Percentiles rank a stretch among this genome's conserved stretches.
These are phyloP conservation scores for Aphelinus certus DNA, from an alignment of 1,140 invertebrate genomes.

Conservation along the genomic window DNA sequence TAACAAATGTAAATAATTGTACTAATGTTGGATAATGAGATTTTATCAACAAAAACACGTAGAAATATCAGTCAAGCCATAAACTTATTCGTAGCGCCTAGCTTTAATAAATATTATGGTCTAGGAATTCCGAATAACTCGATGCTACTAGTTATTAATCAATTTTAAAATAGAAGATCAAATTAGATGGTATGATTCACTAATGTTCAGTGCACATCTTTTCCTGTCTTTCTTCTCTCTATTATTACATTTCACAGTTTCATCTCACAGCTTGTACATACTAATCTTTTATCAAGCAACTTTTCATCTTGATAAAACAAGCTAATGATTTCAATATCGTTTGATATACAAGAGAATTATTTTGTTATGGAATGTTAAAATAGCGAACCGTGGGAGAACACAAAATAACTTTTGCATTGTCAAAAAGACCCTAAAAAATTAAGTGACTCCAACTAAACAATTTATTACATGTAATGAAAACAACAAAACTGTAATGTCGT, in stretches of 20 bases:
- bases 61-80: constrained; percentile 4
- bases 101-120: constrained; percentile 20
- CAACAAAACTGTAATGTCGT: constrained; percentile 26
- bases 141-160: constrained; percentile 3
- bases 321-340: constrained; percentile 19
- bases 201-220: constrained; percentile 31
- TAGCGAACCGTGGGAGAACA: not conserved
- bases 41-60: constrained; percentile 32
- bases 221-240: constrained; percentile 20
- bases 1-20: constrained; percentile 38
- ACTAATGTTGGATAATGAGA: constrained; percentile 34
- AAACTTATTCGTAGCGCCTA: constrained; percentile 22
- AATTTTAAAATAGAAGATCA: constrained; percentile 8
- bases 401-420: constrained; percentile 1
- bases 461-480: not conserved
- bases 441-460: constrained; percentile 20
- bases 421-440: constrained; percentile 1
- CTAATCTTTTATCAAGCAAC: constrained; percentile 24
- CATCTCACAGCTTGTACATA: constrained; percentile 34
- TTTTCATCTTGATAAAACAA: constrained; percentile 11
- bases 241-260: constrained; percentile 22
- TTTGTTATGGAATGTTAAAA: constrained; percentile 27
- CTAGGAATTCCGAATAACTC: constrained; percentile 24
- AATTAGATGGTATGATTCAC: not conserved
- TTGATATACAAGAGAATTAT: constrained; percentile 11